Evolutionary conservation across 2,797 vertebrate genomes (phyloP).

Genomic region (Orestias chungarensis): DNA sequence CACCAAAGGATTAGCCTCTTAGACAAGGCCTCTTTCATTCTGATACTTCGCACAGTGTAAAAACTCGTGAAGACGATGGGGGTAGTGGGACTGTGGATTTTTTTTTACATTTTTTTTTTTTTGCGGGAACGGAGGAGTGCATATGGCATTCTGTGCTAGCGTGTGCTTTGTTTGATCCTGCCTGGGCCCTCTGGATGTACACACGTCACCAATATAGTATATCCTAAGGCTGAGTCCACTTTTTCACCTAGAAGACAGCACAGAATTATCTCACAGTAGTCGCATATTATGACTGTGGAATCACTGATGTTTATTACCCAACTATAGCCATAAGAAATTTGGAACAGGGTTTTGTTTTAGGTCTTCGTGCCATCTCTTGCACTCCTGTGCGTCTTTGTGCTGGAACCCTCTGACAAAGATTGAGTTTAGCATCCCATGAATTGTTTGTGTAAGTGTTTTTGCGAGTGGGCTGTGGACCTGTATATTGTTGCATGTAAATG

Average conservation of each 20-base stretch:
- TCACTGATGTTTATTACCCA: constrained; percentile 16
- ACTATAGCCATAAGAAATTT: constrained; percentile 3
- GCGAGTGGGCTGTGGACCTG: constrained; percentile 62
- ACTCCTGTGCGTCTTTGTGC: constrained; percentile 12
- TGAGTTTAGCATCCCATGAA: constrained; percentile 66
- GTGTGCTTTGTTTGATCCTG: constrained; percentile 78
- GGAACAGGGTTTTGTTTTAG: constrained; percentile 27
- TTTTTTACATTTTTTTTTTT: no score
- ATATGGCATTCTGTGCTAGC: constrained; percentile 72
- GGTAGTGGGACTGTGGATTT: constrained; percentile 44
- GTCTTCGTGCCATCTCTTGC: constrained; percentile 21
- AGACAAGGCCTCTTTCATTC: constrained; percentile 82
- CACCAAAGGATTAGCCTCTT: constrained; percentile 73
- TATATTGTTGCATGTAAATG: constrained; percentile 77
- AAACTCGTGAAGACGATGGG: constrained; percentile 38
- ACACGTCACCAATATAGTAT: constrained; percentile 27
- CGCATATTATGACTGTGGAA: constrained; percentile 35
- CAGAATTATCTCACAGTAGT: constrained; percentile 72
- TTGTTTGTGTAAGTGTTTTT: constrained; percentile 67
- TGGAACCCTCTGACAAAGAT: constrained; percentile 53
- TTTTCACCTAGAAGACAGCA: constrained; percentile 50
- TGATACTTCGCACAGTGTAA: constrained; percentile 51
- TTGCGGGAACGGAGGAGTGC: constrained; percentile 29
- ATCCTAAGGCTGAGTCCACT: constrained; percentile 55
- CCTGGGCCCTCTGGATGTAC: constrained; percentile 50